Evolutionary conservation across 2,113 vertebrate species (phyloP), one percentile per base, ranked within the genome.

Genomic region (Eupsittula cactorum): DNA sequence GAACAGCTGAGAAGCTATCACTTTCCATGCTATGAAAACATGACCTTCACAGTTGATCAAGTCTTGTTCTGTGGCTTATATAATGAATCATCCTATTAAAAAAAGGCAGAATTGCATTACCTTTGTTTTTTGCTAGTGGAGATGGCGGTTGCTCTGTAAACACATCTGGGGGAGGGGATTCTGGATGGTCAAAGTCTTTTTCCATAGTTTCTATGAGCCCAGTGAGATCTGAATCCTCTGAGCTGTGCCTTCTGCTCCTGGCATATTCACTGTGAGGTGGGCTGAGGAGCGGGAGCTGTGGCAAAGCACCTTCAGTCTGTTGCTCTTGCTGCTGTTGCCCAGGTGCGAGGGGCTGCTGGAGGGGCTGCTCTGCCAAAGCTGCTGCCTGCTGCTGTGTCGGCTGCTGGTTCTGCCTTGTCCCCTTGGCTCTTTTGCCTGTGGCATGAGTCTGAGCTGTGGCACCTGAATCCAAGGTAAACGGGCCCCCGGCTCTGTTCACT

Each of bases 181-280:
- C 99, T 16, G 98, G 99, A 82, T 99, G 98, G 84, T 99, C 99
- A 55, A 99, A 98, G 97, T 99, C 99, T 93, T 98, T 99, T 97
- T 99, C 99, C 99, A 99, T 99, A 93, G 98, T 98, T 97, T 99
- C 99, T 96, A 99, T 97, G 71, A 99, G 98, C 95, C 97, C 98
- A n/a, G 97, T 98, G 80, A 99, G 99, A 78, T 99, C 99, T 0
- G 98, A 98, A 60, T 99, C 99, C 55, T 99, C 99, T 0, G 98
- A 97, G 96, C 98, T 98, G 92, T 98, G 97, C 92, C 98, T 97
- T 37, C 96, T 95, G 90, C 95, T 98, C 90, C 90, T 82, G 95
- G 92, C 95, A 80, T 89, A 96, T 13, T 98, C 98, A 0, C 94
- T 19, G 3, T 97, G 98, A 69, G 98, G 62, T 0, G 95, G 49